Conservation (phyloP, 1,140 invertebrate genomes). For the Coptotermes formosanus region DNA sequence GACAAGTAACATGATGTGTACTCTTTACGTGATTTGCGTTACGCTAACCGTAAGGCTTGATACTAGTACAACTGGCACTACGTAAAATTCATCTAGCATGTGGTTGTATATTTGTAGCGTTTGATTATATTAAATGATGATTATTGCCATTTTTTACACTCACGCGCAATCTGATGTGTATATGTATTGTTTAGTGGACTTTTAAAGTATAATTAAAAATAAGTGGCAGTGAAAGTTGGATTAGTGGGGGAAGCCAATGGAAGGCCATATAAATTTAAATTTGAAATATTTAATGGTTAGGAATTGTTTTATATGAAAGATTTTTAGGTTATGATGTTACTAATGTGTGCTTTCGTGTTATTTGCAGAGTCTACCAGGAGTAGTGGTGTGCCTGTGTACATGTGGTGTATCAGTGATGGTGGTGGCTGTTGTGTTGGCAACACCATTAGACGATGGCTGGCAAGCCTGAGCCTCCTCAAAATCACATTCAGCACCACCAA, state of each 20-base stretch:
- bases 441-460: slow-evolving; percentile 46
- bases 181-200: not conserved
- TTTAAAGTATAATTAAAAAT: not conserved
- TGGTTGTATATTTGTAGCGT: not conserved
- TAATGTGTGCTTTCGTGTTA: not conserved
- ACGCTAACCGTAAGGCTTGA: not conserved
- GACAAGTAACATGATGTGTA: slow-evolving; percentile 38
- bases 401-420: slow-evolving; percentile 35
- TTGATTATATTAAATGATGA: not conserved
- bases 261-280: not conserved
- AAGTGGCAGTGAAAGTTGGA: not conserved
- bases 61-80: not conserved
- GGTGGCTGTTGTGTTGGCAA: slow-evolving; percentile 27
- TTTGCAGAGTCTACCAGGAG: slow-evolving; percentile 32
- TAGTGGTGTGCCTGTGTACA: slow-evolving; percentile 25
- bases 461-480: slow-evolving; percentile 50
- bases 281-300: not conserved
- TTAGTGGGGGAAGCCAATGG: not conserved
- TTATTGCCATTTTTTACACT: not conserved
- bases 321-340: not conserved
- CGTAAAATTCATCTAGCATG: not conserved
- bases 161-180: not conserved
- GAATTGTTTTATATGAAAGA: not conserved
- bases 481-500: slow-evolving; percentile 43
- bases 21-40: not conserved